Base-by-base conservation (phyloP, 2,888 invertebrate species). In the Hirtodrosophila confusa region DNA sequence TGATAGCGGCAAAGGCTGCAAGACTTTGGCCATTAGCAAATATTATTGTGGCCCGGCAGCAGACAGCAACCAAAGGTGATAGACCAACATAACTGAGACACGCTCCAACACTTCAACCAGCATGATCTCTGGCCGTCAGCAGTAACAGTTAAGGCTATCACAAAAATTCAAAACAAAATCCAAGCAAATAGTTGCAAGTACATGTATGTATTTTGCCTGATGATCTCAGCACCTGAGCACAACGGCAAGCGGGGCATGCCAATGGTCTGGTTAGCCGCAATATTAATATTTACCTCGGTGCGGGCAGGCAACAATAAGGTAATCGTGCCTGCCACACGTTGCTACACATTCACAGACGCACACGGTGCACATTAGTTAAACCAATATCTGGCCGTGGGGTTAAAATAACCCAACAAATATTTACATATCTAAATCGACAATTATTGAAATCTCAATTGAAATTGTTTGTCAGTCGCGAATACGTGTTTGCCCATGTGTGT, bases 371-470 rank as follows among this genome's bases (percentile, higher is more conserved):
- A 88, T 88, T 83, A 88, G 83, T 79, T 87, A 85, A 85, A 83
- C 83, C 79, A 88, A 89, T 77, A 80, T 69, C 66, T 67, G 50
- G 53, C 41, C 45, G 53, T 44, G 61, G 72, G 53, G 63, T 68
- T 65, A 65, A 80, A 82, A 75, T 74, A 75, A 73, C 78, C 75
- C 80, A 76, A 83, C 78, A 86, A 89, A 88, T 89, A 88, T 88
- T 89, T 88, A 75, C 89, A 86, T 88, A 86, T 86, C 86, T 86
- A 87, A 89, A 80, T 88, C 86, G 84, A 88, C 89, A 88, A 88
- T 89, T 88, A 88, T 88, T 88, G 84, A 89, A 89, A 89, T 89
- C 76, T 82, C 86, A 89, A 88, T 89, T 86, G 78, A 80, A 84
- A 86, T 80, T 78, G 83, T 86, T 80, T 78, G 80, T 65, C 56